These are phyloP conservation scores for Zalophus californianus DNA, from an alignment of 2,797 vertebrate species.

Conservation along the genomic window DNA sequence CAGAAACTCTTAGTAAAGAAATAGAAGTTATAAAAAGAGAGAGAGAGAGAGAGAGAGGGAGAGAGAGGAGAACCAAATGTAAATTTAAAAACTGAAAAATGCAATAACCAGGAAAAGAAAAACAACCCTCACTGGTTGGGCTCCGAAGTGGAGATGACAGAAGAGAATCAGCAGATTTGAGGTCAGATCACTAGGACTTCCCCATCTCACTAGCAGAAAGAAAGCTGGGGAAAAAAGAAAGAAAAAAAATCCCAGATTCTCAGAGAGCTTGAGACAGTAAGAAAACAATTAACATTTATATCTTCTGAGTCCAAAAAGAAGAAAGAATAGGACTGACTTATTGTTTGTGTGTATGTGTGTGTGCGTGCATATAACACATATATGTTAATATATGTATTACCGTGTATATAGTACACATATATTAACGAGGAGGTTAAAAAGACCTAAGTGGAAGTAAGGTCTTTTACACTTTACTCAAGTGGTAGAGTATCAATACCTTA, in stretches of 20 bases:
- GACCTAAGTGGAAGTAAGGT: background rate
- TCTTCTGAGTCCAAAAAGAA: background rate
- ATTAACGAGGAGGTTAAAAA: background rate
- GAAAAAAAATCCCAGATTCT: background rate
- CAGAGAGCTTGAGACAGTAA: background rate
- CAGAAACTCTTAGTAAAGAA: background rate
- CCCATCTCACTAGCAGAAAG: background rate
- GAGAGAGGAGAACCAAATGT: background rate
- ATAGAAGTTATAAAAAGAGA: background rate
- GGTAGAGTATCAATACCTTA: background rate
- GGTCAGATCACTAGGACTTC: background rate
- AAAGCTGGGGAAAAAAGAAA: background rate
- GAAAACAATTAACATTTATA: background rate
- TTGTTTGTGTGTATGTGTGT: background rate
- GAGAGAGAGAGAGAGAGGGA: background rate
- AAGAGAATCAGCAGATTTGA: background rate
- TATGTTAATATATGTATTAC: background rate
- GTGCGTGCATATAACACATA: too few relatives aligned
- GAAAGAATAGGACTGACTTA: background rate
- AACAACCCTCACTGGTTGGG: background rate
- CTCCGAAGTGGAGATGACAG: background rate
- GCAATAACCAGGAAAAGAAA: background rate
- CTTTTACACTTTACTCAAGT: background rate
- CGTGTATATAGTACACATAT: too few relatives aligned
- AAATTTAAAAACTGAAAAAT: constrained; percentile 4